phyloP scores from a whole-genome alignment of 2,888 invertebrate genomes.

The Tridacna gigas region DNA sequence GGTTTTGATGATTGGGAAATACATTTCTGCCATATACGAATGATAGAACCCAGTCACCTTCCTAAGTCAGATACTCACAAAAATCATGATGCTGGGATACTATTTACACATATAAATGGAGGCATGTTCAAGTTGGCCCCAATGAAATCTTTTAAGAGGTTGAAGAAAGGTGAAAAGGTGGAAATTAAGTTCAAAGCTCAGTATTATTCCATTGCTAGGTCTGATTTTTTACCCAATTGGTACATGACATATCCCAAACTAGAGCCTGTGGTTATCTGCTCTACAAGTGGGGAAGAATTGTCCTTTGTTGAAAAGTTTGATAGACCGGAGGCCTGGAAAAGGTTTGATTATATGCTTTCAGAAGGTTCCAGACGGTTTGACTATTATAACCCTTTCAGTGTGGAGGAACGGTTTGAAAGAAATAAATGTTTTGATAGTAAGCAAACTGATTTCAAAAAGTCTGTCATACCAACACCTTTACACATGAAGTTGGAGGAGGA shows the following conservation, averaged over 20 bases:
- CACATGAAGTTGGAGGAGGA: conserved; percentile 41
- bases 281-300: conserved; percentile 76
- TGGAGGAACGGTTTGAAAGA: conserved; percentile 72
- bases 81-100: conserved; percentile 67
- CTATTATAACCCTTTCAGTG: conserved; percentile 74
- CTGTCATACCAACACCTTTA: conserved; percentile 74
- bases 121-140: conserved; percentile 77
- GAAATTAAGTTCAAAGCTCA: conserved; percentile 74
- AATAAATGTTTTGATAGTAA: conserved; percentile 46
- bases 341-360: conserved; percentile 74
- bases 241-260: conserved; percentile 71
- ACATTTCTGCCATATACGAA: conserved; percentile 79
- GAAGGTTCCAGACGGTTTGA: conserved; percentile 66
- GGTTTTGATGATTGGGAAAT: conserved; percentile 74
- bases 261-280: conserved; percentile 70
- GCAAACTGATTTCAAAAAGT: conserved; percentile 24
- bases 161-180: conserved; percentile 69
- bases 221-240: conserved; percentile 80
- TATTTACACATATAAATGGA: conserved; percentile 77
- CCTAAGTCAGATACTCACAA: conserved; percentile 66
- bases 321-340: conserved; percentile 75
- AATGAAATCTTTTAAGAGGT: conserved; percentile 68
- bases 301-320: conserved; percentile 77
- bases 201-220: conserved; percentile 77
- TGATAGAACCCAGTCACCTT: conserved; percentile 76